Base-by-base conservation (phyloP, 2,888 invertebrate genomes). In the Torymus auratus region DNA sequence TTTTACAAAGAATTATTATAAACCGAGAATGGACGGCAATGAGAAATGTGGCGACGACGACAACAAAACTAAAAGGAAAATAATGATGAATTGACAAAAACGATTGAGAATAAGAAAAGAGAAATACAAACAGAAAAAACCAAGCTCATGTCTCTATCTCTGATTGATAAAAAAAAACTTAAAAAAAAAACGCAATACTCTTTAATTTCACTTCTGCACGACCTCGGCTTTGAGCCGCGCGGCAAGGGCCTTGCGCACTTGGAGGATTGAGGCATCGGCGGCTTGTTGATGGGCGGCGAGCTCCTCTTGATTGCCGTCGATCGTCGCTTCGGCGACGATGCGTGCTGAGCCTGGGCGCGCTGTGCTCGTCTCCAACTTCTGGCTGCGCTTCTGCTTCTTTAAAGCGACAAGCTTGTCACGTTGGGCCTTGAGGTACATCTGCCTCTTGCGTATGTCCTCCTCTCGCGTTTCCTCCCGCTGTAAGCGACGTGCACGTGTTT, bases 321-420 rank as follows among this genome's bases (percentile, higher is more conserved):
- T 87, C 23, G 88, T 87, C 23, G 89, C 89, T 60, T 90, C 89
- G 0, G 90, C 89, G 28, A 88, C 86, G 15, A 86, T 85, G 80
- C 88, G 86, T 20, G 90, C 88, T 2, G 89, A 90, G 80, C 89
- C 89, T 4, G 91, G 90, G 11, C 91, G 89, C 85, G 91, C 91
- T 17, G 73, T 0, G 7, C 94, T 94, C 14, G 93, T 93, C 55
- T 93, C 94, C 10, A 98, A 92, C 88, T 96, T 94, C 85, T 95
- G 95, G 88, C 96, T 95, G 20, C 98, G 93, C 23, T 96, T 97
- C 88, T 96, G 95, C 88, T 96, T 96, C 91, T 98, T 99, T 88
- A 98, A 92, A 20, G 96, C 96, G 62, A 98, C 93, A 73, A 99
- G 93, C 89, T 98, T 97, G 91, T 98, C 98, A 28, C 98, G 93